Base-by-base conservation (phyloP, 92 coral and sea anemone genomes). In the Palythoa caribaeorum region DNA sequence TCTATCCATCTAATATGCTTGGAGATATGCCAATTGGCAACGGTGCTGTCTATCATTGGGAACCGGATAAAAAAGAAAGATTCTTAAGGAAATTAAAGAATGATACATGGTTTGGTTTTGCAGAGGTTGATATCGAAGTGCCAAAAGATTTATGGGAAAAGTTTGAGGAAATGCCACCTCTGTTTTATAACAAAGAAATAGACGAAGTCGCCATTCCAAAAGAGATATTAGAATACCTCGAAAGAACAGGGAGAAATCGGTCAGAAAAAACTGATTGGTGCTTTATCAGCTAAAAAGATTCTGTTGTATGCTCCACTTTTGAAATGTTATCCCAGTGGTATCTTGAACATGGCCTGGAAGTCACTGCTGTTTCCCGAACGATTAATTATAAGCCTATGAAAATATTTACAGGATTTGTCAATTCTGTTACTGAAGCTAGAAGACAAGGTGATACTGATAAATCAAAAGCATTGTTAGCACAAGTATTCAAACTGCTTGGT, bases 21-120 rank as follows among this genome's bases (percentile, higher is more conserved):
- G 57, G 55, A n/a, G 89, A 87, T 15, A 87, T 87, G 85, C 89
- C 89, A 5, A 76, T 85, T 15, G 84, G 89, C 5, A 35, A 54
- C 16, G 84, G 76, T 21, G 59, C 54, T 19, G 51, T 54, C 55
- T 17, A 72, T 72, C 2, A 37, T 59, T 59, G 68, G 12, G 52
- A 85, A 17, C 66, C 66, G 1, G 84, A 74, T 17, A 36, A 71
- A 1, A 78, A 40, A 70, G 38, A 85, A 40, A 54, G 73, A 9
- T 44, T 85, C 17, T 9, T 79, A 70, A 51, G 9, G 78, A 70
- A 38, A 21, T 5, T 87, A 13, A 28, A 7, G 1, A 35, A 37
- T 3, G 74, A 65, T 10, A 77, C 50, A 2, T 59, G 16, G 9
- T 87, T 87, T 71, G 89, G 89, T 3, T 87, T 87, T 87, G 20